These are phyloP conservation scores for Brachyalestes nurse DNA, from an alignment of 2,797 vertebrate genomes.

Conservation along the genomic window DNA sequence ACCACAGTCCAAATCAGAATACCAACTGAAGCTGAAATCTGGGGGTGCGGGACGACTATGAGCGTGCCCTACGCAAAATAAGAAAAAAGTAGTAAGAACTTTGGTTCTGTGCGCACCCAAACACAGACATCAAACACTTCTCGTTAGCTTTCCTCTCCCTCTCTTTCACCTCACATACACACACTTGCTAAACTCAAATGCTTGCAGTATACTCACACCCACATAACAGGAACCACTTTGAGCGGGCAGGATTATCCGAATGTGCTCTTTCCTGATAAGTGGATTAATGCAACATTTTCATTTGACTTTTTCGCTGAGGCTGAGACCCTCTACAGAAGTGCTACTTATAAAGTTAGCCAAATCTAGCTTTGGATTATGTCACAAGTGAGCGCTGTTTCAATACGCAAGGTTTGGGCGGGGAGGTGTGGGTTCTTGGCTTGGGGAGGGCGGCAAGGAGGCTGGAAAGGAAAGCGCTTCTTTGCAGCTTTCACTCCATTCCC, in stretches of 20 bases:
- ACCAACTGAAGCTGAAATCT: background rate
- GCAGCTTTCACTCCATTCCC: constrained; percentile 59
- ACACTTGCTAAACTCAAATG: constrained; percentile 31
- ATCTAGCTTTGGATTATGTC: constrained; percentile 81
- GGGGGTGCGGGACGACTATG: background rate
- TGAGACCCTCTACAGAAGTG: constrained; percentile 78
- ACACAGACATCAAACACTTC: constrained; percentile 38
- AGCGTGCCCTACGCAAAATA: background rate
- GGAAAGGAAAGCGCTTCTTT: constrained; percentile 36
- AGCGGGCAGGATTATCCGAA: constrained; percentile 80
- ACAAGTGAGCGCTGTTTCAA: constrained; percentile 72
- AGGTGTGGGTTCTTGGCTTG: background rate
- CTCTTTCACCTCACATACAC: constrained; percentile 21
- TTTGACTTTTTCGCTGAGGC: constrained; percentile 76
- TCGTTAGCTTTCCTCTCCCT: constrained; percentile 24
- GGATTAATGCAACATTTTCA: constrained; percentile 82
- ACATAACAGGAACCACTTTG: constrained; percentile 79
- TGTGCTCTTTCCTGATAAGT: constrained; percentile 84
- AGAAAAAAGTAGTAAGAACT: background rate
- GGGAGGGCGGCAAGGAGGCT: background rate
- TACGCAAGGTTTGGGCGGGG: constrained; percentile 48
- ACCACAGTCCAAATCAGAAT: background rate
- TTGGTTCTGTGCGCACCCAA: constrained; percentile 12
- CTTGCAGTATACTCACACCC: constrained; percentile 45
- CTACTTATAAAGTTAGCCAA: constrained; percentile 82